These are phyloP conservation scores for Ophion ventricosus DNA, from an alignment of 2,888 invertebrate genomes.

Conservation along the genomic window DNA sequence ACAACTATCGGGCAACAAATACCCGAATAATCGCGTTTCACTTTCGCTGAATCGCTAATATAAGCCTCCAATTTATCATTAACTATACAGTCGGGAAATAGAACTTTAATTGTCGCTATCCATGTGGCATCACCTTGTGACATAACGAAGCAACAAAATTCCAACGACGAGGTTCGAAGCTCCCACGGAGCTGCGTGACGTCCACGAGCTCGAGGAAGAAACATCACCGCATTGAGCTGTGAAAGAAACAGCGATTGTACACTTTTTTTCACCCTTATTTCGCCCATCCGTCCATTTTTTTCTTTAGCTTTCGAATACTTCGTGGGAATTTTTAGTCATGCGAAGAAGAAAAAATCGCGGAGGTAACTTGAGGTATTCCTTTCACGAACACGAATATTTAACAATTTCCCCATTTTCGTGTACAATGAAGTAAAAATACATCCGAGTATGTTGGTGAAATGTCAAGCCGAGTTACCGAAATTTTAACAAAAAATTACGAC, in stretches of 20 bases:
- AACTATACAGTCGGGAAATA: conserved; percentile 73
- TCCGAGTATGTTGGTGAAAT: too few species aligned
- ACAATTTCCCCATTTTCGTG: too few species aligned
- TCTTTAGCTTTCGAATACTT: neutral
- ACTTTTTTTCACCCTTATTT: neutral
- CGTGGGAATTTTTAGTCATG: too few species aligned
- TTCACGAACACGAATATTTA: too few species aligned
- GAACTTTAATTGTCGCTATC: conserved; percentile 59
- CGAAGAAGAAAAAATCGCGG: too few species aligned
- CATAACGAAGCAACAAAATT: conserved; percentile 73
- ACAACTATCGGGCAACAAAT: conserved; percentile 17
- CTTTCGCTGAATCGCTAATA: conserved; percentile 64
- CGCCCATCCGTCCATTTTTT: neutral
- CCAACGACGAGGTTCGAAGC: conserved; percentile 70
- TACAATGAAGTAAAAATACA: too few species aligned
- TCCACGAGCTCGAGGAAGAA: conserved; percentile 78
- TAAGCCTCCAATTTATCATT: conserved; percentile 57
- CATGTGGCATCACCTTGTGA: conserved; percentile 79
- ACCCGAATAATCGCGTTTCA: conserved; percentile 33
- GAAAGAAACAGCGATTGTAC: conserved; percentile 59
- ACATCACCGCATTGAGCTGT: conserved; percentile 79
- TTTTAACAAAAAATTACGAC: too few species aligned
- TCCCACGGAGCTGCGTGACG: conserved; percentile 71
- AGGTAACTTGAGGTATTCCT: too few species aligned
- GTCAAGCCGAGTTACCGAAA: too few species aligned